Percentiles rank a stretch among this genome's conserved stretches.
Conservation (phyloP, 2,797 vertebrate genomes). For the Protonibea diacanthus region DNA sequence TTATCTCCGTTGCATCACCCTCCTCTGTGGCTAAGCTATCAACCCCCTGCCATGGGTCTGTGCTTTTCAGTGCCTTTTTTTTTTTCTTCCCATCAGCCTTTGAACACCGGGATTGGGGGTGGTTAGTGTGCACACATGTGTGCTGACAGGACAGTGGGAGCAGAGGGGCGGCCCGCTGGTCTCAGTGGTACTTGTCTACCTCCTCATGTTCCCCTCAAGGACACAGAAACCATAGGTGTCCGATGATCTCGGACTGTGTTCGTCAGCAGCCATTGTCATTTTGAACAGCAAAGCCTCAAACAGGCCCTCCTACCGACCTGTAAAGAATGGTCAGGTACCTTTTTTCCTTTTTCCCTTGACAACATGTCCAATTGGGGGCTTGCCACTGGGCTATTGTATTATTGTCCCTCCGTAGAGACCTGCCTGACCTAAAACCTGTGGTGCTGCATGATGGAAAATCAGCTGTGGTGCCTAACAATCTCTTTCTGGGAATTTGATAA, state of each 20-base stretch:
- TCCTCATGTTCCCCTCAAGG: conserved; percentile 76
- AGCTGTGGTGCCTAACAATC: conserved; percentile 71
- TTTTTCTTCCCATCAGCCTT: conserved; percentile 42
- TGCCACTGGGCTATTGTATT: conserved; percentile 85
- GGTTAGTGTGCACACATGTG: conserved; percentile 53
- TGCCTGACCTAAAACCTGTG: conserved; percentile 78
- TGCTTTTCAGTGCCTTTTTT: conserved; percentile 26
- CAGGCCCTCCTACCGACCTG: conserved; percentile 73
- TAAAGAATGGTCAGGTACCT: conserved; percentile 76
- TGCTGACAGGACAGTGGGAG: conserved; percentile 71
- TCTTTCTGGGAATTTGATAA: conserved; percentile 72
- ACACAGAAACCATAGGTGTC: conserved; percentile 74
- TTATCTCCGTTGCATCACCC: conserved; percentile 39
- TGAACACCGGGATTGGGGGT: conserved; percentile 58
- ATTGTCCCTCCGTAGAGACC: conserved; percentile 70
- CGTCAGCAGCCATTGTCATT: conserved; percentile 75
- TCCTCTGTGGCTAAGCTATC: conserved; percentile 24
- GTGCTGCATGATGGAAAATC: conserved; percentile 84
- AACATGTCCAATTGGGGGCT: conserved; percentile 78
- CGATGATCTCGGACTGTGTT: conserved; percentile 68
- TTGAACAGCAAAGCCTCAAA: conserved; percentile 69
- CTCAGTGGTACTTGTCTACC: conserved; percentile 74
- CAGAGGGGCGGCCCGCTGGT: conserved; percentile 66
- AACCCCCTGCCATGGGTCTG: neutral
- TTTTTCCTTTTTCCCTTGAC: conserved; percentile 77